Evolutionary conservation across 2,888 invertebrate genomes (phyloP), one percentile per base, ranked within the genome.

Genomic region (Bruchidius siliquastri): DNA sequence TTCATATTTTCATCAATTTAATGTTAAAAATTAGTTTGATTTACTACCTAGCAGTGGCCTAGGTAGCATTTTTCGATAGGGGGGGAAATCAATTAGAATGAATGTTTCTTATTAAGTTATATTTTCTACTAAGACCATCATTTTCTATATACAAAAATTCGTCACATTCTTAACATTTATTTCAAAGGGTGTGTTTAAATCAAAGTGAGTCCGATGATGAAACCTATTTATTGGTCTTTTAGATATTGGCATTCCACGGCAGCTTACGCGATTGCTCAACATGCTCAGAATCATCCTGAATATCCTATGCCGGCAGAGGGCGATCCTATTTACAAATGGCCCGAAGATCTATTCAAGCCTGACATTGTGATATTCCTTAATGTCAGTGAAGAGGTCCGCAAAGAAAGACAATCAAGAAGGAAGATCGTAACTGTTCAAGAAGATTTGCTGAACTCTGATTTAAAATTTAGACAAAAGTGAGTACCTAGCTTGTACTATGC

Each of bases 211-310:
- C n/a, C n/a, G n/a, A n/a, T n/a, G n/a, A n/a, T n/a, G n/a, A n/a
- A n/a, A n/a, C n/a, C n/a, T 10, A 26, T 26, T 26, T 26, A 8
- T 26, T 26, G 8, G 3, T 26, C 21, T 49, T 49, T 49, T 18
- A 49, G 88, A 78, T 88, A 83, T 78, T 88, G 88, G 88, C 87
- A 88, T 81, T 88, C 88, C 20, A 88, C 88, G 13, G 83, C 85
- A n/a, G 86, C 87, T 0, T 87, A 84, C 79, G 86, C 86, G 0
- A 76, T 87, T 66, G 87, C 87, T 0, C 85, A 87, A 80, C 78
- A 79, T 32, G 79, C 85, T 20, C 77, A 82, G 22, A 79, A 84
- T 73, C 73, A 75, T 71, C 79, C 81, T 22, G 76, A 77, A 2
- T 76, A 80, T 71, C 72, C 69, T n/a, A 76, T 87, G 71, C 86